Percentiles rank a stretch among this genome's conserved stretches.
Evolutionary conservation across 2,888 invertebrate genomes (phyloP).

Genomic region (Elmis aenea): DNA sequence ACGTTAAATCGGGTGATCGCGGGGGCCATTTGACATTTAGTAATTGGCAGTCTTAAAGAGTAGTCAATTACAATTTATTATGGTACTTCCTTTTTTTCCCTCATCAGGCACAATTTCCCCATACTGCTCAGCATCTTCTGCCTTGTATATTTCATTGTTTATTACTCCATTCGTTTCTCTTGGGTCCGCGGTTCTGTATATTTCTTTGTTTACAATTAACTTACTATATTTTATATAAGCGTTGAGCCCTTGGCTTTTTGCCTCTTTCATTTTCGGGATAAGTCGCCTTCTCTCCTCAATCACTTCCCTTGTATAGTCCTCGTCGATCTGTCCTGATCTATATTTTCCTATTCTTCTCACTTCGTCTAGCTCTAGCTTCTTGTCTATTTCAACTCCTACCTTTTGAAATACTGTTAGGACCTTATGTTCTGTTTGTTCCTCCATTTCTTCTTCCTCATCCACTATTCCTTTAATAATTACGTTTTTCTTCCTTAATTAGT

Average conservation of each 20-base stretch:
- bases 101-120: no score
- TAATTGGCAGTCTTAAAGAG: no score
- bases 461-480: constrained; percentile 3
- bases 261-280: constrained; percentile 1
- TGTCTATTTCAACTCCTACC: constrained; percentile 1
- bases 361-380: constrained; percentile 1
- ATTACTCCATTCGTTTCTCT: not conserved
- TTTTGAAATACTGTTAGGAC: not conserved
- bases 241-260: constrained; percentile 1
- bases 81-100: no score
- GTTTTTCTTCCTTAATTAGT: constrained; percentile 3
- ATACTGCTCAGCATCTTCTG: no score
- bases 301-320: constrained; percentile 4
- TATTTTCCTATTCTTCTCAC: constrained; percentile 1
- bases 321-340: constrained; percentile 1
- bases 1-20: no score
- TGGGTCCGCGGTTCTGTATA: constrained; percentile 1
- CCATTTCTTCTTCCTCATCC: constrained; percentile 4
- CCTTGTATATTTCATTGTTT: constrained; percentile 2
- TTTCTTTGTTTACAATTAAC: constrained; percentile 2
- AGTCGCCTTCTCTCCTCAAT: constrained; percentile 1
- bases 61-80: no score
- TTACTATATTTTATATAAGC: constrained; percentile 3
- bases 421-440: constrained; percentile 1
- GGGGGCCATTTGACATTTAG: no score